phyloP scores from a whole-genome alignment of 2,888 invertebrate species.

The Podotricha telesiphe region DNA sequence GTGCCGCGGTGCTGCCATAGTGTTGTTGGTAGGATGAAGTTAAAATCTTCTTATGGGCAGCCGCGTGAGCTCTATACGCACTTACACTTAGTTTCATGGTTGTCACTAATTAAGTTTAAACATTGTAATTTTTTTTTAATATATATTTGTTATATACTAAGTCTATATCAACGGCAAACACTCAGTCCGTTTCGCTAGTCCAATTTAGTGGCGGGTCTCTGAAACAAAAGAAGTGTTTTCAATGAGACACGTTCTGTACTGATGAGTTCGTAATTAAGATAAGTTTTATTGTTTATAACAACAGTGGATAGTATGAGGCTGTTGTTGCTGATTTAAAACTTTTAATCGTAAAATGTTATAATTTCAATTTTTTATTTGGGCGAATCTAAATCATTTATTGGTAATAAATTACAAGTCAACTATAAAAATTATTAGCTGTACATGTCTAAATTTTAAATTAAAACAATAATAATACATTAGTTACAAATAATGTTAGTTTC shows the following conservation, averaged over 20 bases:
- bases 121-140: background rate
- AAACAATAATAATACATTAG: no score
- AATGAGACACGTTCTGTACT: background rate
- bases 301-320: background rate
- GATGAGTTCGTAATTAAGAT: slow-evolving; percentile 16
- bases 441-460: no score
- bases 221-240: slow-evolving; percentile 25
- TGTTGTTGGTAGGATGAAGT: slow-evolving; percentile 90
- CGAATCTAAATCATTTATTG: no score
- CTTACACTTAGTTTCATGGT: slow-evolving; percentile 93
- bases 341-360: no score
- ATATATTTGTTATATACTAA: background rate
- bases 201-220: background rate
- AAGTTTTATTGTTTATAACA: slow-evolving; percentile 1
- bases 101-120: background rate
- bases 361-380: no score
- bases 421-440: no score
- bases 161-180: background rate
- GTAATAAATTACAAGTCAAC: no score
- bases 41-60: slow-evolving; percentile 94
- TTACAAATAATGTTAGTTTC: no score
- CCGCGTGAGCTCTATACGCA: slow-evolving; percentile 94
- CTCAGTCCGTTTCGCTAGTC: slow-evolving; percentile 5
- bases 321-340: background rate
- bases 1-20: slow-evolving; percentile 89